These are phyloP conservation scores for Pterophyllum scalare DNA, from an alignment of 2,113 vertebrate genomes.

Conservation along the genomic window DNA sequence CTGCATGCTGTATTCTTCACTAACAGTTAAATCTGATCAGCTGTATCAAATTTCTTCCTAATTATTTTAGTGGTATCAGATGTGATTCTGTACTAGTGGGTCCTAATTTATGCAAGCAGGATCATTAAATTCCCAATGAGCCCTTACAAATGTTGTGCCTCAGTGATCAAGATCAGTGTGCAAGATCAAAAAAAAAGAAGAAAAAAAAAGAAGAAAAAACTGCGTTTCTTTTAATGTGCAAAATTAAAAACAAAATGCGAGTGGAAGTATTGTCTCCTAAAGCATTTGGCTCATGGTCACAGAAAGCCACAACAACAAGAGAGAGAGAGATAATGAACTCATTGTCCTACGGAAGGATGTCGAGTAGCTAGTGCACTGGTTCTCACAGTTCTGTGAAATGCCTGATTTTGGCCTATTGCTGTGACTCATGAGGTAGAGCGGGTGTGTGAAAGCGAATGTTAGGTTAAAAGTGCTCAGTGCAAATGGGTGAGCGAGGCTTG, in stretches of 20 bases:
- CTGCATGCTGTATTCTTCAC: neutral
- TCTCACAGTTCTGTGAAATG: neutral
- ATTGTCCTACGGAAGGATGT: neutral
- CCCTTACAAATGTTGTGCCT: constrained; percentile 13
- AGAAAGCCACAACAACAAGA: neutral
- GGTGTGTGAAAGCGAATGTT: neutral
- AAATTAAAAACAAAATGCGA: neutral
- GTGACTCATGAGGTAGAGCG: neutral
- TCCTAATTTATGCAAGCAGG: constrained; percentile 39
- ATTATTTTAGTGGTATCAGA: constrained; percentile 37
- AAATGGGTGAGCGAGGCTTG: neutral
- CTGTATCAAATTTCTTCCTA: constrained; percentile 7
- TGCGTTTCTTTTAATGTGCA: constrained; percentile 16
- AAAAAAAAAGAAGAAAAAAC: neutral
- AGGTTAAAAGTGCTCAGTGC: neutral
- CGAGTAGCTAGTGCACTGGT: neutral
- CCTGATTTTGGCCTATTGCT: neutral
- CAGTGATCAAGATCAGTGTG: constrained; percentile 16
- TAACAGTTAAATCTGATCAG: neutral
- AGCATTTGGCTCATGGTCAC: neutral
- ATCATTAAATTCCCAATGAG: constrained; percentile 54
- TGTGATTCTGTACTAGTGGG: constrained; percentile 9
- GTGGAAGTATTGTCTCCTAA: neutral
- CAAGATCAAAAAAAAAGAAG: neutral
- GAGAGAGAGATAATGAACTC: neutral